Evolutionary conservation across 2,888 invertebrate species (phyloP).

Genomic region (Oasisia sp.): DNA sequence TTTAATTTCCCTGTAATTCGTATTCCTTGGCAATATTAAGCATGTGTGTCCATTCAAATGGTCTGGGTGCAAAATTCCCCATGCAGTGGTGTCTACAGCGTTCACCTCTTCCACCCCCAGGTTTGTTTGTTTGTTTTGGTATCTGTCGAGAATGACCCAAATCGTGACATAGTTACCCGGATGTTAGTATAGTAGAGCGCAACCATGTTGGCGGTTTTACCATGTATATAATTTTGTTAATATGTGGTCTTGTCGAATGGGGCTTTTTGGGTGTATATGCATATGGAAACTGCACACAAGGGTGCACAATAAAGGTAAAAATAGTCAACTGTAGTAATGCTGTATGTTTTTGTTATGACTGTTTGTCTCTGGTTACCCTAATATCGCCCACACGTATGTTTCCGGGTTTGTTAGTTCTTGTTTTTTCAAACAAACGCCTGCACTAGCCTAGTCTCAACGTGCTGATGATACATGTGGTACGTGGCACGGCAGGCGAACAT

Average conservation of each 20-base stretch:
- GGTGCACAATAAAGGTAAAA: neutral
- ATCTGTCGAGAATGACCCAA: neutral
- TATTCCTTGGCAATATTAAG: too few relatives aligned
- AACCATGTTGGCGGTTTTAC: neutral
- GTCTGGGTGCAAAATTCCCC: too few relatives aligned
- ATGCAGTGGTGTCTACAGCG: too few relatives aligned
- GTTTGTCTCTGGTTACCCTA: neutral
- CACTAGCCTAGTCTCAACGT: too few relatives aligned
- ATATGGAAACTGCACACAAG: neutral
- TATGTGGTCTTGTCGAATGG: neutral
- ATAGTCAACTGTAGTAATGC: neutral
- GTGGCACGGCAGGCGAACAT: too few relatives aligned
- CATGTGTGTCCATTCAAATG: too few relatives aligned
- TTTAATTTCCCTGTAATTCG: too few relatives aligned
- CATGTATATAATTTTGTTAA: neutral
- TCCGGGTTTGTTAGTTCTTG: too few relatives aligned
- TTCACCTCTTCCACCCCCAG: too few relatives aligned
- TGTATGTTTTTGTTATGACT: neutral
- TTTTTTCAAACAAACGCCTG: too few relatives aligned
- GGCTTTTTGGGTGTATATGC: neutral
- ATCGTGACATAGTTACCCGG: conserved; percentile 1
- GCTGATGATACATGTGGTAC: too few relatives aligned
- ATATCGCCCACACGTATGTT: neutral
- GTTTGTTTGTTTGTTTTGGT: too few relatives aligned
- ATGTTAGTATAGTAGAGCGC: neutral